Base-by-base conservation (phyloP, 2,113 vertebrate genomes). In the Laticauda laticaudata region DNA sequence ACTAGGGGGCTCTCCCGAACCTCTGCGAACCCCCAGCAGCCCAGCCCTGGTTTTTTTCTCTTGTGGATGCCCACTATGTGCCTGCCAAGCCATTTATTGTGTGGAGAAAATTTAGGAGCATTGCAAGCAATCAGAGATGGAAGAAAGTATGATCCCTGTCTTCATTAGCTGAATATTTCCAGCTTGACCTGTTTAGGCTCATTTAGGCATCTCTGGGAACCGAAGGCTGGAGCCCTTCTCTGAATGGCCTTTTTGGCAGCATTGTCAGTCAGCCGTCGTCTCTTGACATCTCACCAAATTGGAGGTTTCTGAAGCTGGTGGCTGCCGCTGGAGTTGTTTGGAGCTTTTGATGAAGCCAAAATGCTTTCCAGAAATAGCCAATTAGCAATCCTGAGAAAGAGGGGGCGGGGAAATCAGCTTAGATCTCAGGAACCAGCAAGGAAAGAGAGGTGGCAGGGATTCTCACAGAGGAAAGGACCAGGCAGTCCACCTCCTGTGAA, bases 211-310 rank as follows among this genome's bases (percentile, higher is more conserved):
- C 34, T 75, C 57, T 21, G 21, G n/a, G 43, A 91, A 59, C 7
- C 0, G 14, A 21, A 3, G 39, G n/a, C 21, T 1, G 24, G 89
- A 90, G 18, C 43, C 45, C 15, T 29, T 21, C 5, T 89, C 5
- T n/a, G 87, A 93, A 94, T 90, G 87, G 61, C 45, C 53, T 54
- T 48, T 34, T 34, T 87, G 90, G 90, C 85, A 92, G n/a, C 48
- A 21, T 81, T 85, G n/a, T 54, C 64, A 61, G 48, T n/a, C 4
- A 4, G 45, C 34, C 18, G 5, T 9, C 15, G 15, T 61, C 45
- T 90, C 81, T 59, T 48, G n/a, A 56, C 55, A 5, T 59, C 24
- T 59, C 34, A 88, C 64, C 81, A 64, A 90, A 93, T 56, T 94
- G 90, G 26, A 59, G 15, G 7, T 92, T 90, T 91, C 75, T 10